Conservation (phyloP, 2,888 invertebrate genomes). For the Lithophane leautieri region DNA sequence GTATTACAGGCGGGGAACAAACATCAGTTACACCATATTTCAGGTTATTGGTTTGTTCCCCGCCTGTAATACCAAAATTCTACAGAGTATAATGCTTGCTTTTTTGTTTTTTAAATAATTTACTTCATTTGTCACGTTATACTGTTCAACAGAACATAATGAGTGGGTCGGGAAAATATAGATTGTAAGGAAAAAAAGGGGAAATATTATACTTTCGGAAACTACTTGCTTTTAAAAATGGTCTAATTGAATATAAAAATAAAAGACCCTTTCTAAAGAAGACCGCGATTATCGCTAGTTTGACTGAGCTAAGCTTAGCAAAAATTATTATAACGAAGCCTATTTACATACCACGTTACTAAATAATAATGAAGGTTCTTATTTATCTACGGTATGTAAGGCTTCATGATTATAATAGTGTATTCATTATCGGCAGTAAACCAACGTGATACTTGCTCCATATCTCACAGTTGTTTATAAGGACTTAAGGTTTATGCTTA, state of each 20-base stretch:
- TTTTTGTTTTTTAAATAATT: too few relatives aligned
- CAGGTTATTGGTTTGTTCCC: too few relatives aligned
- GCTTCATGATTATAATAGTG: slow-evolving; percentile 19
- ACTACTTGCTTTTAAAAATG: background rate
- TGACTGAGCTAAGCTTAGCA: background rate
- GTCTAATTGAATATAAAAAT: background rate
- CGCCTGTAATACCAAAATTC: too few relatives aligned
- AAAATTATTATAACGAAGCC: slow-evolving; percentile 10
- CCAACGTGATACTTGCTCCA: background rate
- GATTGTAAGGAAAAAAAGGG: background rate
- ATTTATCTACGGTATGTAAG: background rate
- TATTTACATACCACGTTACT: background rate
- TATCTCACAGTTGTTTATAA: background rate
- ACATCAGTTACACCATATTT: too few relatives aligned
- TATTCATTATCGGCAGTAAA: slow-evolving; percentile 14
- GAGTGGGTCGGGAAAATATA: background rate
- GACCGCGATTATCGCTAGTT: background rate
- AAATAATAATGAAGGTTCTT: slow-evolving; percentile 5
- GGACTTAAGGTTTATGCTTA: background rate
- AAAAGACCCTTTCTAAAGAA: too few relatives aligned
- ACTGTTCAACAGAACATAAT: background rate
- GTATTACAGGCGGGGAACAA: too few relatives aligned
- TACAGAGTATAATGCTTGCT: too few relatives aligned
- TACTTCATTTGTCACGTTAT: too few relatives aligned
- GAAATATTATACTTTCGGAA: background rate